Conservation (phyloP, 2,888 invertebrate genomes). For the Erebia palarica region DNA sequence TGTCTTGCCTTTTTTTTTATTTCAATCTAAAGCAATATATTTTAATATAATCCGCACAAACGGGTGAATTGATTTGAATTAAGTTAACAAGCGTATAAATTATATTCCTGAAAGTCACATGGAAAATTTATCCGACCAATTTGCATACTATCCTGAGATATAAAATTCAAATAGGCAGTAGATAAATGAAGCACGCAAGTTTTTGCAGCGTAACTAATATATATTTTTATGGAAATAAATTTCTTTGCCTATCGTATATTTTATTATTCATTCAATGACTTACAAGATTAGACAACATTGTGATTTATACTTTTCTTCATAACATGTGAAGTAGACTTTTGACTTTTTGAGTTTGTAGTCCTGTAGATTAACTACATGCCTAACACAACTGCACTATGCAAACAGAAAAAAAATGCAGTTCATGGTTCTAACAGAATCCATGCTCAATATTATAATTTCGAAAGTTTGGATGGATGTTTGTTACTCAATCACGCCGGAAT, state of each 20-base stretch:
- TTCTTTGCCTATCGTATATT: not conserved
- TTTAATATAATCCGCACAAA: constrained; percentile 9
- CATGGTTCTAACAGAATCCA: too few relatives aligned
- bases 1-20: not conserved
- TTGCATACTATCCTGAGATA: constrained; percentile 37
- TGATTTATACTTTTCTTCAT: not conserved
- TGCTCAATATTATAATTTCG: too few relatives aligned
- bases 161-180: constrained; percentile 28
- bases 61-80: constrained; percentile 41
- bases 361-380: too few relatives aligned
- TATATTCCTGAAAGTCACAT: constrained; percentile 32
- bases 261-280: constrained; percentile 3
- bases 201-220: constrained; percentile 6
- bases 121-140: constrained; percentile 33
- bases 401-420: too few relatives aligned
- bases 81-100: constrained; percentile 38
- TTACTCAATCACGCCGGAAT: too few relatives aligned
- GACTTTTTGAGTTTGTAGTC: too few relatives aligned
- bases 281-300: not conserved
- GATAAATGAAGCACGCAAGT: constrained; percentile 25
- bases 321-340: not conserved
- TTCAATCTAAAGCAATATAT: not conserved
- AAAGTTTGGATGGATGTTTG: too few relatives aligned
- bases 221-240: constrained; percentile 1
- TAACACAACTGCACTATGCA: too few relatives aligned